Evolutionary conservation across 2,113 vertebrate species (phyloP).

Genomic region (Ardeotis arabs): DNA sequence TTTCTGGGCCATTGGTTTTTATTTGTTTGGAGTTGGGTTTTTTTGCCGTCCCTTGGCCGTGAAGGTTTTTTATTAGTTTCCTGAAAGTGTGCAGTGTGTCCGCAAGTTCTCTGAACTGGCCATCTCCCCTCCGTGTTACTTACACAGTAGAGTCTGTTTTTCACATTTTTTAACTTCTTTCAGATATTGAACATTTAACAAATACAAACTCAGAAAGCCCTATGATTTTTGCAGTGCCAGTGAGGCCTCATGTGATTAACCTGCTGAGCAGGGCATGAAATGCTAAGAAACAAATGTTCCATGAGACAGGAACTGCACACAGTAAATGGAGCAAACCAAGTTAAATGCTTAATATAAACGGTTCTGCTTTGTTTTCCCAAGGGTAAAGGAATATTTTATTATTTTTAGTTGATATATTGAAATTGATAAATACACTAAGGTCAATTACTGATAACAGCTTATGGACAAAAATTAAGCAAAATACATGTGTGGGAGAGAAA

Average conservation of each 20-base stretch:
- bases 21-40: background rate
- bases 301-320: background rate
- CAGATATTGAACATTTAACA: background rate
- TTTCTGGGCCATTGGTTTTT: background rate
- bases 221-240: background rate
- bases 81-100: background rate
- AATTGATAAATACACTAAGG: background rate
- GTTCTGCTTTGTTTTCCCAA: background rate
- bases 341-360: background rate
- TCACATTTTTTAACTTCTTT: background rate
- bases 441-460: background rate
- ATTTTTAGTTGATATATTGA: background rate
- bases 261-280: background rate
- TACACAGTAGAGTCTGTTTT: background rate
- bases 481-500: background rate
- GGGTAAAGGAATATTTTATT: background rate
- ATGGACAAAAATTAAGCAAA: background rate
- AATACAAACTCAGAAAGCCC: background rate
- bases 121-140: background rate
- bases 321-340: conserved; percentile 1
- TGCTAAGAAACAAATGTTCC: conserved; percentile 38
- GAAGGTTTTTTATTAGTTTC: background rate
- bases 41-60: background rate
- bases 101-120: background rate
- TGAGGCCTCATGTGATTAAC: conserved; percentile 8